Evolutionary conservation across 1,140 invertebrate species (phyloP), one percentile per base, ranked within the genome.

Genomic region (Drosophila burlai): DNA sequence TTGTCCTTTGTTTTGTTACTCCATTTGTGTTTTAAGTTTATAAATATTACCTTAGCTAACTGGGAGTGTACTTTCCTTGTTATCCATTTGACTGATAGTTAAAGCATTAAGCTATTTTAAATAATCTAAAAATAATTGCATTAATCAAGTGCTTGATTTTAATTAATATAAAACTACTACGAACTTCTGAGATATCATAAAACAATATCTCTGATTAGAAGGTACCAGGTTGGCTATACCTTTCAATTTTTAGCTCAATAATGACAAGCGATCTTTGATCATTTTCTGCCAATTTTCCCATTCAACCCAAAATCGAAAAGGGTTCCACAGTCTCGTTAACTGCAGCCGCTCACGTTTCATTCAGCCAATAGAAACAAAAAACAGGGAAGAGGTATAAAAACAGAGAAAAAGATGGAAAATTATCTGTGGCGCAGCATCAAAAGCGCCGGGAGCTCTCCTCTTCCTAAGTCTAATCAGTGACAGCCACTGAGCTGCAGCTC

Each of bases 371-470:
- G 26, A 40, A n/a, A 54, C 4, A n/a, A 40, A 40, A 16, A 16
- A 16, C 3, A 11, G 7, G 29, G 13, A 16, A n/a, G 24, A 40
- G 46, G 43, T 36, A 66, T 29, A 52, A 36, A 47, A 34, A 46
- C 7, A 24, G n/a, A 49, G 42, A 54, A 63, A 45, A 69, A 72
- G 60, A 85, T 86, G 72, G 83, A 82, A 85, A 85, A 85, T 85
- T 85, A 86, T 85, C 82, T 85, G 55, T 58, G 79, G 43, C 58
- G 42, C 69, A 57, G 80, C 82, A 85, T 85, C 82, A 74, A 86
- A 80, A 82, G 83, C 67, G 71, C 65, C 81, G 62, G 82, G 62
- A 67, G 55, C 58, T 29, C 57, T 47, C 52, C 45, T 52, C 58
- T 34, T 11, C 3, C 73, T 2, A 38, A 74, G 81, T 71, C 80